Conservation (phyloP, 2,888 invertebrate genomes). For the Agrotis puta region DNA sequence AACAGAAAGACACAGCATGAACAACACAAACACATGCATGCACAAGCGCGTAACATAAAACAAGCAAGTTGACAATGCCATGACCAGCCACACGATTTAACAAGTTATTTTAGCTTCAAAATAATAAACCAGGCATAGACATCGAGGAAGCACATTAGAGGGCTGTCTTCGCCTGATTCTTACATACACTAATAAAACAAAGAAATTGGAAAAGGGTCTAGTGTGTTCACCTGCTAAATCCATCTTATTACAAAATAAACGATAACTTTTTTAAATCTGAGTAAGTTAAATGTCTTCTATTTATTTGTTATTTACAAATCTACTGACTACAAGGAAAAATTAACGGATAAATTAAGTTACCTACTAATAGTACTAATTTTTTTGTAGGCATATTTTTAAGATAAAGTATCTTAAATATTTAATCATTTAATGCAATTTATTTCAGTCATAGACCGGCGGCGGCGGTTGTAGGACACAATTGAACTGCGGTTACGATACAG, state of each 20-base stretch:
- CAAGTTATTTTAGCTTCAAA: conserved; percentile 27
- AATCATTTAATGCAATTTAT: not conserved
- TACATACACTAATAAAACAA: conserved; percentile 46
- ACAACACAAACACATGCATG: conserved; percentile 53
- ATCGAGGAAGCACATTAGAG: conserved; percentile 30
- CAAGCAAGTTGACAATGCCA: conserved; percentile 47
- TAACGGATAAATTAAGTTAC: not conserved
- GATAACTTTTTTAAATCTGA: not conserved
- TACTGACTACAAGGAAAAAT: conserved; percentile 16
- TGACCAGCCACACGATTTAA: conserved; percentile 27
- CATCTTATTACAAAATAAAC: conserved; percentile 24
- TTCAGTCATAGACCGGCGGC: not conserved
- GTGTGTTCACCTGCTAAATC: conserved; percentile 63
- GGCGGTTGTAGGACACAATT: not conserved
- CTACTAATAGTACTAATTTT: not conserved
- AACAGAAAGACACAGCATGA: conserved; percentile 40
- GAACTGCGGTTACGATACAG: not conserved
- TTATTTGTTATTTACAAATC: conserved; percentile 13
- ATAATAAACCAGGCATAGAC: conserved; percentile 31
- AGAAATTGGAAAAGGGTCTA: conserved; percentile 50
- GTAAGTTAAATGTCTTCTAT: not conserved
- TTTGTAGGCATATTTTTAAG: conserved; percentile 7
- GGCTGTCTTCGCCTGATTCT: conserved; percentile 37
- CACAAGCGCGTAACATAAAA: conserved; percentile 39
- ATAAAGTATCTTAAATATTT: too few relatives aligned